Evolutionary conservation across 2,888 invertebrate species (phyloP).

Genomic region (Arctia plantaginis): DNA sequence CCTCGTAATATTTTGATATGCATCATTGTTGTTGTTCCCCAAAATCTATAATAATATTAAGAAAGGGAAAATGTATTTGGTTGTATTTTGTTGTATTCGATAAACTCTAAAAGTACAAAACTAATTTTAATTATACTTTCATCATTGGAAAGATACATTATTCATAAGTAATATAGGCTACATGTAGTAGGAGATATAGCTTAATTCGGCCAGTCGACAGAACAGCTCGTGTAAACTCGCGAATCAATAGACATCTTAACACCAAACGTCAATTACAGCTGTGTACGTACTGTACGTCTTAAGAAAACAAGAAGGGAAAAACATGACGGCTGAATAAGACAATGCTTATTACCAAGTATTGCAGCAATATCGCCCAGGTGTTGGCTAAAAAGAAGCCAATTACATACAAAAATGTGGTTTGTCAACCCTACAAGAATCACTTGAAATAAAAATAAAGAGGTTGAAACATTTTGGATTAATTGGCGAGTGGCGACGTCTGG

Average conservation of each 20-base stretch:
- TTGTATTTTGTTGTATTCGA: neutral
- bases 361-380: neutral
- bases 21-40: neutral
- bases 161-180: neutral
- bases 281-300: neutral
- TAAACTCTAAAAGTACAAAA: neutral
- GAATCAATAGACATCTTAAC: neutral
- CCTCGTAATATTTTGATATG: neutral
- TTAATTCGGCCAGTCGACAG: neutral
- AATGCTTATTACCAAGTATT: neutral
- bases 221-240: neutral
- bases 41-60: neutral
- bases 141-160: neutral
- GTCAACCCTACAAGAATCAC: slow-evolving; percentile 57
- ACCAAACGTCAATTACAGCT: neutral
- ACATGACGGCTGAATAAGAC: neutral
- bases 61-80: neutral
- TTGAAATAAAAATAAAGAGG: slow-evolving; percentile 70
- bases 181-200: neutral
- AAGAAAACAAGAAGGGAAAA: neutral
- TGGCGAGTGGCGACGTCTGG: slow-evolving; percentile 58
- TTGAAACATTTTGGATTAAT: slow-evolving; percentile 64
- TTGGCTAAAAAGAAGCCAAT: neutral
- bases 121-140: neutral
- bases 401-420: slow-evolving; percentile 14